A percentile compares a stretch with the other conserved stretches of the same genome.
phyloP scores from a whole-genome alignment of 1,140 invertebrate genomes.

The Belonocnema kinseyi region DNA sequence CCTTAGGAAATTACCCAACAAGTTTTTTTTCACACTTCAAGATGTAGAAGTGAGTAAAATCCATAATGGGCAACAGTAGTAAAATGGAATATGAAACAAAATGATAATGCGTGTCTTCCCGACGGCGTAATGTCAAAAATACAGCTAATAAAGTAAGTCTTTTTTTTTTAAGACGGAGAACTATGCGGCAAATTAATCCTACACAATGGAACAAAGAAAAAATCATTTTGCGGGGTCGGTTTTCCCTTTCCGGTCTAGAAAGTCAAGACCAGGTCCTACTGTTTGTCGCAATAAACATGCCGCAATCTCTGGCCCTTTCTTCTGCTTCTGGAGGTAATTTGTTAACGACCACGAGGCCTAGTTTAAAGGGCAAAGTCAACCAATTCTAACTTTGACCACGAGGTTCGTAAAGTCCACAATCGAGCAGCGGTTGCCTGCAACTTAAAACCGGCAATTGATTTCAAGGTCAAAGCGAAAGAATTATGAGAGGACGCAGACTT shows the following conservation, averaged over 20 bases:
- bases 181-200: neutral
- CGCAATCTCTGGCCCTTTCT: neutral
- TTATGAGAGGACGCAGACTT: constrained; percentile 29
- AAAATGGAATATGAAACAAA: too few relatives aligned
- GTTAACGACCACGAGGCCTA: neutral
- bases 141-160: too few relatives aligned
- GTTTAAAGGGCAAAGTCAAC: neutral
- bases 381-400: neutral
- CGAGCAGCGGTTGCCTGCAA: neutral
- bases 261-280: neutral
- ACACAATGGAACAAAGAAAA: neutral
- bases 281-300: neutral
- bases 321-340: neutral
- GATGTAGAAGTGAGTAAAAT: too few relatives aligned
- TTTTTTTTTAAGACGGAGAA: neutral
- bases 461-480: constrained; percentile 15
- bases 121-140: too few relatives aligned
- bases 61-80: too few relatives aligned
- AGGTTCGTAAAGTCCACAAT: constrained; percentile 7
- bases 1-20: too few relatives aligned
- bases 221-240: neutral
- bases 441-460: constrained; percentile 11
- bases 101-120: too few relatives aligned
- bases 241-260: neutral
- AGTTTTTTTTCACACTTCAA: too few relatives aligned